A percentile compares a stretch with the other conserved stretches of the same genome.
Evolutionary conservation across 1,140 invertebrate genomes (phyloP).

Genomic region (Trachelipus rathkii): DNA sequence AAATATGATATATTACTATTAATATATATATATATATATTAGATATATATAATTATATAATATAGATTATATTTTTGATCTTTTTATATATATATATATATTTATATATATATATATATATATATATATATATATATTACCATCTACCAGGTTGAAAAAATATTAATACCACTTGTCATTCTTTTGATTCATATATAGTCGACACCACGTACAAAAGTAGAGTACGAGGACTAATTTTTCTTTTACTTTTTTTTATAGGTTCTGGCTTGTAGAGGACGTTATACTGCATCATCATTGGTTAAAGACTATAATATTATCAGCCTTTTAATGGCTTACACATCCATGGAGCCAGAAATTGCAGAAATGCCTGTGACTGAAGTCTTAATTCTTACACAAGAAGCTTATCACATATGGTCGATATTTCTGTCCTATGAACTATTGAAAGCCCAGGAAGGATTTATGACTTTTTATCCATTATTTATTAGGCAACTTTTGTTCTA

Average conservation of each 20-base stretch:
- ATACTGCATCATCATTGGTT: slow-evolving; percentile 31
- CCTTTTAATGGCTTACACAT: slow-evolving; percentile 30
- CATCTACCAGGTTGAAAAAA: too few species aligned
- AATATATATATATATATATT: too few species aligned
- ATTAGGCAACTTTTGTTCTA: slow-evolving; percentile 41
- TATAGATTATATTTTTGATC: too few species aligned
- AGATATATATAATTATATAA: too few species aligned
- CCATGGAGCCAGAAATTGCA: slow-evolving; percentile 33
- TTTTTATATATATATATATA: too few species aligned
- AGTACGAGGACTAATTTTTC: neutral
- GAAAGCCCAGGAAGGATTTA: slow-evolving; percentile 32
- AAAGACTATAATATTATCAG: slow-evolving; percentile 35
- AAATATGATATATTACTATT: too few species aligned
- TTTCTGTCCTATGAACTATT: slow-evolving; percentile 34
- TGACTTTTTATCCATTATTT: slow-evolving; percentile 34
- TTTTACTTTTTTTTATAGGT: slow-evolving; percentile 12
- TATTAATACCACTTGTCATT: too few species aligned
- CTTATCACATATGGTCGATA: slow-evolving; percentile 33
- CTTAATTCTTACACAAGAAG: slow-evolving; percentile 31
- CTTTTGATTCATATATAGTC: too few species aligned
- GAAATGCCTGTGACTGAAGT: slow-evolving; percentile 37
- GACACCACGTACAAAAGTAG: neutral
- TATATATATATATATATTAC: too few species aligned
- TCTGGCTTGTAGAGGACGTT: slow-evolving; percentile 31
- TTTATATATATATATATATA: too few species aligned